Percentiles rank a stretch among this genome's conserved stretches.
Evolutionary conservation across 1,140 invertebrate genomes (phyloP).

Genomic region (Muscidifurax raptorellus): DNA sequence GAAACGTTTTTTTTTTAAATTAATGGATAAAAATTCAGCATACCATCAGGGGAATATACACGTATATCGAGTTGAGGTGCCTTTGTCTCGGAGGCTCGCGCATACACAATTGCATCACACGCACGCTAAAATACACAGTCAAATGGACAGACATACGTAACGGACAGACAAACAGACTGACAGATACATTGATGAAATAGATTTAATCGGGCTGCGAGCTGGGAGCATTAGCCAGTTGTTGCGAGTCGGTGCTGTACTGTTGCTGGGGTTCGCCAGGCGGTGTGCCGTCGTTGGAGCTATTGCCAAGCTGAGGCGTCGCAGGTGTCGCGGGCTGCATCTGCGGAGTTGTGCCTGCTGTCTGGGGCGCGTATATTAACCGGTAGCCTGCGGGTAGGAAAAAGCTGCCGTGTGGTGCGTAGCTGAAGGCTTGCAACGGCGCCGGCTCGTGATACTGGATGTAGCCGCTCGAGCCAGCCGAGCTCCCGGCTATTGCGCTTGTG

Average conservation of each 20-base stretch:
- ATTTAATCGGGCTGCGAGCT: conserved; percentile 17
- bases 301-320: conserved; percentile 65
- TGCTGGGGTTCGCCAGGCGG: conserved; percentile 68
- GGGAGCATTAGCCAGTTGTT: conserved; percentile 17
- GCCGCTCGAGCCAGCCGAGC: conserved; percentile 37
- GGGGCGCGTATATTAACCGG: conserved; percentile 68
- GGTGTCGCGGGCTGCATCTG: conserved; percentile 69
- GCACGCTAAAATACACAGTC: conserved; percentile 5
- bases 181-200: not conserved
- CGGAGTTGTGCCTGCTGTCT: conserved; percentile 52
- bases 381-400: conserved; percentile 72
- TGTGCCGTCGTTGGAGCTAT: conserved; percentile 69
- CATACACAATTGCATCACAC: not conserved
- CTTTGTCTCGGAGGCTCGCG: conserved; percentile 26
- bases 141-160: not conserved
- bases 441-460: conserved; percentile 70
- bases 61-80: conserved; percentile 58
- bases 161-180: not conserved
- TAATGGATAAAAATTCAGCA: conserved; percentile 41
- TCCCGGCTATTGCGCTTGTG: conserved; percentile 45
- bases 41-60: conserved; percentile 9
- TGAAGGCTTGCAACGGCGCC: conserved; percentile 54
- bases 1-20: conserved; percentile 24
- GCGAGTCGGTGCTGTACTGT: conserved; percentile 16
- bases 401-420: conserved; percentile 63